A percentile compares a stretch with the other conserved stretches of the same genome.
phyloP scores from a whole-genome alignment of 2,113 vertebrate species.

The Ictidomys tridecemlineatus region DNA sequence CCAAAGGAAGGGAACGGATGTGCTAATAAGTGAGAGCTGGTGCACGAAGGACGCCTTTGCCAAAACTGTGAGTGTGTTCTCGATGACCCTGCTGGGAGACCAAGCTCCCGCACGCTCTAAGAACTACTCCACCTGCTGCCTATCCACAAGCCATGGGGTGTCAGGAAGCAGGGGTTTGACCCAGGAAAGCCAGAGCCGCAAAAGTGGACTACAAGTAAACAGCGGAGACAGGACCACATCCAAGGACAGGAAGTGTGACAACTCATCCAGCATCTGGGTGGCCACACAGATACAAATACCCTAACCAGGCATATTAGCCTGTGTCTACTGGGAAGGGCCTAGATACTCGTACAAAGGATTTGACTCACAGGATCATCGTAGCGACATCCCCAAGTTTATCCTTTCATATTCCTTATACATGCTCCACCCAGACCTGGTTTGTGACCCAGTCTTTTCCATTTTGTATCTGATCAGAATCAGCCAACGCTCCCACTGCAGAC shows the following conservation, averaged over 20 bases:
- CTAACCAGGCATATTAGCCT: background rate
- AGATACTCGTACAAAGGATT: background rate
- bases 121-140: background rate
- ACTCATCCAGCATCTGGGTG: fast-evolving
- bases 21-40: background rate
- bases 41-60: background rate
- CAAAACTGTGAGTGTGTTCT: background rate
- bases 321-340: background rate
- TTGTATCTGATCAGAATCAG: background rate
- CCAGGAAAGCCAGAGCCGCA: background rate
- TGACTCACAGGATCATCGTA: fast-evolving
- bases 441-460: background rate
- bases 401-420: background rate
- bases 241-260: fast-evolving
- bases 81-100: background rate
- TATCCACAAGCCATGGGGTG: background rate
- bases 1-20: background rate
- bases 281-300: fast-evolving
- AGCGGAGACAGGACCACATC: background rate
- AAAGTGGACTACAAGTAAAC: background rate
- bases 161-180: background rate
- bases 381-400: background rate
- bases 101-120: background rate
- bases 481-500: background rate
- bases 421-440: background rate